A percentile compares a stretch with the other conserved stretches of the same genome.
phyloP scores from a whole-genome alignment of 2,888 invertebrate species.

The Hemistola chrysoprasaria region DNA sequence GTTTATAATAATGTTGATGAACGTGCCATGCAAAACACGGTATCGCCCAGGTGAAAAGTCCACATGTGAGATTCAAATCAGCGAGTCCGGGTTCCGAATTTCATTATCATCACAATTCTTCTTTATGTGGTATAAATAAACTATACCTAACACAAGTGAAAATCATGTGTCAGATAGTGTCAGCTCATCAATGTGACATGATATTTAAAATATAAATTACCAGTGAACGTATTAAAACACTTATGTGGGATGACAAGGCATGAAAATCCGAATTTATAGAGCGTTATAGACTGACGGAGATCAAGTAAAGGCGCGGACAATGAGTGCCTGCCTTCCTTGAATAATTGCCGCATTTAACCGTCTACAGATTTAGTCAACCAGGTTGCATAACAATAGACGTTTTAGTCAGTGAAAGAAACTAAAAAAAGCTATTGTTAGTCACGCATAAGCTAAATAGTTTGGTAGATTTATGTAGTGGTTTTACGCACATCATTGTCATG shows the following conservation, averaged over 20 bases:
- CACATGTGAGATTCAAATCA: too few species aligned
- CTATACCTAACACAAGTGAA: too few species aligned
- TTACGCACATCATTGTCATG: constrained; percentile 20
- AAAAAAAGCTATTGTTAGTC: constrained; percentile 51
- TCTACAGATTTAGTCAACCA: constrained; percentile 54
- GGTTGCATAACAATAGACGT: constrained; percentile 56
- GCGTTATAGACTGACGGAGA: constrained; percentile 47
- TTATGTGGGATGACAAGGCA: constrained; percentile 70
- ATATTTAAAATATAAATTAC: constrained; percentile 54
- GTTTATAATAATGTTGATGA: too few species aligned
- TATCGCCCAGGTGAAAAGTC: too few species aligned
- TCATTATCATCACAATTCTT: too few species aligned
- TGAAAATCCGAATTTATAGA: constrained; percentile 72
- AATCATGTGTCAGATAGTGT: constrained; percentile 10
- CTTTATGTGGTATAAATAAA: too few species aligned
- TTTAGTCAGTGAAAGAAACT: constrained; percentile 60
- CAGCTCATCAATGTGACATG: constrained; percentile 48
- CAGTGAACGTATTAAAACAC: constrained; percentile 60
- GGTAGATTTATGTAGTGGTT: constrained; percentile 26
- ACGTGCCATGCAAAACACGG: too few species aligned
- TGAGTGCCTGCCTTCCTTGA: constrained; percentile 65
- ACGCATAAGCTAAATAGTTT: constrained; percentile 20
- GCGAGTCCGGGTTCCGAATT: too few species aligned
- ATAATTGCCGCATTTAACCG: constrained; percentile 75
- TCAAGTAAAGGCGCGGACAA: constrained; percentile 56